A percentile compares a stretch with the other conserved stretches of the same genome.
These are phyloP conservation scores for Aplidium turbinatum DNA, from an alignment of 23 tunicate genomes.

Conservation along the genomic window DNA sequence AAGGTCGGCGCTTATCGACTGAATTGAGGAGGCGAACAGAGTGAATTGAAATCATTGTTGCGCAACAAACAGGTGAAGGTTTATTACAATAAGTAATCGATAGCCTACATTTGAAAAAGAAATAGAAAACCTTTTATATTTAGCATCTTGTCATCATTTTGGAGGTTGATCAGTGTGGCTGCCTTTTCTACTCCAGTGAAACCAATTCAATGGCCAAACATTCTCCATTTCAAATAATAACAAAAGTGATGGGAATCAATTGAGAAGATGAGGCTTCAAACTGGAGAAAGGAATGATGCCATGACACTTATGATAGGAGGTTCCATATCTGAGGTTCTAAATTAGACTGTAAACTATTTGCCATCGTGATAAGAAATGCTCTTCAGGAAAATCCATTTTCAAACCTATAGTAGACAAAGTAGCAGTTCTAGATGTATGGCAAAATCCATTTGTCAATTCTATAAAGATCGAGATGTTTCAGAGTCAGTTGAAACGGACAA, in stretches of 20 bases:
- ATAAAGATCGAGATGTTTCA: background rate
- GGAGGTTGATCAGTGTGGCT: slow-evolving; percentile 16
- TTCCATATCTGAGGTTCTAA: slow-evolving; percentile 17
- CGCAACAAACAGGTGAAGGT: no score
- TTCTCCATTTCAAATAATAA: slow-evolving; percentile 28
- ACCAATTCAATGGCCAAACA: slow-evolving; percentile 20
- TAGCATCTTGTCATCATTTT: slow-evolving; percentile 4
- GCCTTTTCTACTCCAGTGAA: background rate
- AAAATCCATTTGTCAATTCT: background rate
- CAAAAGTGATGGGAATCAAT: slow-evolving; percentile 26
- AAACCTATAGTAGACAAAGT: slow-evolving; percentile 3
- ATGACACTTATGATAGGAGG: background rate
- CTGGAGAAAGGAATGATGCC: slow-evolving; percentile 8
- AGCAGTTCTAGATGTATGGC: slow-evolving; percentile 23
- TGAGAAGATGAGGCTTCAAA: background rate
- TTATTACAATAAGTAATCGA: no score
- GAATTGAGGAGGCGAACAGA: no score
- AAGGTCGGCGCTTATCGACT: no score
- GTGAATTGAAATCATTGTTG: no score
- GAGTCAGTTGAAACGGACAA: background rate
- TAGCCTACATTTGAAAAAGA: no score
- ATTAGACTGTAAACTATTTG: no score
- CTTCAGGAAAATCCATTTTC: slow-evolving; percentile 13
- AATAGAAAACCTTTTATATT: background rate
- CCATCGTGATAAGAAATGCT: no score